Evolutionary conservation across 2,797 vertebrate genomes (phyloP).

Genomic region (Phalanger gymnotis): DNA sequence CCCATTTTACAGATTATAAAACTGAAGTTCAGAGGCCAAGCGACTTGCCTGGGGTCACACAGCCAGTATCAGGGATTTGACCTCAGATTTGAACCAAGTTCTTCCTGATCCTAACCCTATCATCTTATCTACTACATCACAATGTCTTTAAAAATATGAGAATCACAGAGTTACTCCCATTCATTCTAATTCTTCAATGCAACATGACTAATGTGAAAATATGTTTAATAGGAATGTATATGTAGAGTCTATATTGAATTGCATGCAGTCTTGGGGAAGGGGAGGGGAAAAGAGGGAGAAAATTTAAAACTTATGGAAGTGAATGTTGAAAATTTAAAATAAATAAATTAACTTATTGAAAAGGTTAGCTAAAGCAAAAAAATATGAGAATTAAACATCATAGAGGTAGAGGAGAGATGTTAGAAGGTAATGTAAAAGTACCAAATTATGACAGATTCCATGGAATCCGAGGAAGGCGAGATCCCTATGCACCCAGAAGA

Average conservation of each 20-base stretch:
- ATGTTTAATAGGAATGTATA: too few relatives aligned
- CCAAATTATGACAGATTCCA: background rate
- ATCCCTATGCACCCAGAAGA: background rate
- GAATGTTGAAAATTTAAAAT: too few relatives aligned
- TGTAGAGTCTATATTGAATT: too few relatives aligned
- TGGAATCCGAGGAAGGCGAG: background rate
- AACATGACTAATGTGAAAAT: too few relatives aligned
- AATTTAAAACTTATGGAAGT: too few relatives aligned
- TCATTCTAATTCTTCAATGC: too few relatives aligned
- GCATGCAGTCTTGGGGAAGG: too few relatives aligned
- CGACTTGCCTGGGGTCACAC: background rate
- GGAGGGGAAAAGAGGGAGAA: too few relatives aligned
- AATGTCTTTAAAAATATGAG: too few relatives aligned
- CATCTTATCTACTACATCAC: background rate
- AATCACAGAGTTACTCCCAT: too few relatives aligned
- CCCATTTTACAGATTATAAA: background rate
- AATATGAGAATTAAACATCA: background rate
- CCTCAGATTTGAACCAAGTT: background rate
- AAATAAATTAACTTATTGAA: too few relatives aligned
- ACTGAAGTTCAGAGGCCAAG: background rate
- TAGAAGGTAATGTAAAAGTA: background rate
- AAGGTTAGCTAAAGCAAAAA: too few relatives aligned
- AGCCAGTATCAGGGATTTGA: background rate
- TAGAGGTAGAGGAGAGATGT: background rate
- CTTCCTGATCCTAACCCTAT: background rate